Conservation (phyloP, 2,113 vertebrate genomes). For the Platichthys stellatus region DNA sequence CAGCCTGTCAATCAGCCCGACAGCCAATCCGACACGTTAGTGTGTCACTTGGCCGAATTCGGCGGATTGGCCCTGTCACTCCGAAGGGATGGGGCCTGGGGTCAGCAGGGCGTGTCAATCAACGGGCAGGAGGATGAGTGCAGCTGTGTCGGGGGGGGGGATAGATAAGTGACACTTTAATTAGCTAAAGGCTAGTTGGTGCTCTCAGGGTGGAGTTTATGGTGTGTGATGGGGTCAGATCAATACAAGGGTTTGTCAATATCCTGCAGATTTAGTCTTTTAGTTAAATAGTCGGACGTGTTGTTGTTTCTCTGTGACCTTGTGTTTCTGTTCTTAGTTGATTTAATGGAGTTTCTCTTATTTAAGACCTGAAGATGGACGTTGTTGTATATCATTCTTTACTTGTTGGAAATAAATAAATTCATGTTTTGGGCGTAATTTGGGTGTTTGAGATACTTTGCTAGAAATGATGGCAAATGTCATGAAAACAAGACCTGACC, state of each 20-base stretch:
- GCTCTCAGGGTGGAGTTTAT: constrained; percentile 34
- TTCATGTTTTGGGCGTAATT: too few species aligned
- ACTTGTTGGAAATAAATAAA: too few species aligned
- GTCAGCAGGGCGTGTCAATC: constrained; percentile 64
- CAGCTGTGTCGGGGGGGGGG: neutral
- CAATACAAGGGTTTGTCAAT: neutral
- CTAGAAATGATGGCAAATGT: too few species aligned
- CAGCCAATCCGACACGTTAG: constrained; percentile 37
- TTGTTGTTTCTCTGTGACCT: too few species aligned
- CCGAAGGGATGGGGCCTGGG: constrained; percentile 40
- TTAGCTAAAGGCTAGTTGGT: constrained; percentile 38
- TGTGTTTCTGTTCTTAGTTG: too few species aligned
- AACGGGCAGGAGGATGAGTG: constrained; percentile 50
- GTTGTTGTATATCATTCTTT: too few species aligned
- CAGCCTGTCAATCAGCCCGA: constrained; percentile 19
- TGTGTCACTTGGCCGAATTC: constrained; percentile 53
- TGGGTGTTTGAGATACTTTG: too few species aligned
- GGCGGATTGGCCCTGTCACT: constrained; percentile 58
- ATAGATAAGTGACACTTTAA: constrained; percentile 54
- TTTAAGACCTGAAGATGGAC: too few species aligned
- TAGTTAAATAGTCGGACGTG: too few species aligned
- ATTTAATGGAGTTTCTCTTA: too few species aligned
- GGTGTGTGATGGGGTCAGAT: constrained; percentile 19
- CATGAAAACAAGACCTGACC: neutral
- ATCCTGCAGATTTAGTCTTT: constrained; percentile 18